phyloP scores from a whole-genome alignment of 2,797 vertebrate species.

The Halcyon chelicuti region DNA sequence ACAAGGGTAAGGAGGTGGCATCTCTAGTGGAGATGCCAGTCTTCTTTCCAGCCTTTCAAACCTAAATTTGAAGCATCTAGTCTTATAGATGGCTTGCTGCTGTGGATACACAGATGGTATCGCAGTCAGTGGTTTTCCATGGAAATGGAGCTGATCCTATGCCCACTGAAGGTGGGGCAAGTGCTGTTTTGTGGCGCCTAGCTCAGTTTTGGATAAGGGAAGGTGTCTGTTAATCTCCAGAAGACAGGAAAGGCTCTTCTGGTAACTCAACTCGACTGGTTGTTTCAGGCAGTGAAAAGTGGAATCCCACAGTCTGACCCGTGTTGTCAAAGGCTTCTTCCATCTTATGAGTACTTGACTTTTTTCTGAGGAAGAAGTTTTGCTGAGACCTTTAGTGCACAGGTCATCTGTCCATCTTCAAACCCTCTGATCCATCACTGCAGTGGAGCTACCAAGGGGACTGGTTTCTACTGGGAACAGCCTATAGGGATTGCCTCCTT shows the following conservation, averaged over 20 bases:
- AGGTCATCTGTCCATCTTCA: background rate
- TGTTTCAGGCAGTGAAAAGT: background rate
- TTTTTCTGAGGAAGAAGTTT: background rate
- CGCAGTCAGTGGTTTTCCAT: accelerated
- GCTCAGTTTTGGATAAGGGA: background rate
- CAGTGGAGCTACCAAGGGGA: background rate
- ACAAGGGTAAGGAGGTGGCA: background rate
- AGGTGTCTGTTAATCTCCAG: background rate
- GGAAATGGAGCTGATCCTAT: background rate
- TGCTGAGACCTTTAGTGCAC: background rate
- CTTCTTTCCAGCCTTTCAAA: background rate
- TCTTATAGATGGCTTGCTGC: background rate
- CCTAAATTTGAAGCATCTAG: background rate
- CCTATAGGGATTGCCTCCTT: background rate
- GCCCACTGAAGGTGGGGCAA: accelerated
- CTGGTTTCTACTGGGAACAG: background rate
- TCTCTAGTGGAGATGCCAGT: background rate
- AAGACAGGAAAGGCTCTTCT: background rate
- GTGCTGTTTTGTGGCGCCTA: background rate
- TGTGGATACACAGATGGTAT: background rate
- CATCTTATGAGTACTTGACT: background rate
- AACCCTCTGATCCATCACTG: background rate
- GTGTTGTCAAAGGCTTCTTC: background rate
- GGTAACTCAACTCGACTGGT: background rate
- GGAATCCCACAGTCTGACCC: background rate